These are phyloP conservation scores for Chrysemys picta DNA, from an alignment of 2,113 vertebrate genomes.

Conservation along the genomic window DNA sequence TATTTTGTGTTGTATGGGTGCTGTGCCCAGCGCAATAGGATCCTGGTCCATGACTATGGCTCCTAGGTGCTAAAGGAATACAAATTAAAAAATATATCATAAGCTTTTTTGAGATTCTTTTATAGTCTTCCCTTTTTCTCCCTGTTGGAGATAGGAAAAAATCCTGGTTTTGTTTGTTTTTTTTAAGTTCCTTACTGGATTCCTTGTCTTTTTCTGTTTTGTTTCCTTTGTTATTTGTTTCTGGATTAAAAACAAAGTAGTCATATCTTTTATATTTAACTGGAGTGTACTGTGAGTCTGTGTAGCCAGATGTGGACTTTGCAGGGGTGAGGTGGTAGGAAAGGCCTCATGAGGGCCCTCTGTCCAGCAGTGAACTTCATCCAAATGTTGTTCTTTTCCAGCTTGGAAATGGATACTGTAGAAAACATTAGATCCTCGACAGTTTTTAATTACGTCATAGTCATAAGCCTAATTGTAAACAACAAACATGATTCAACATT, in stretches of 20 bases:
- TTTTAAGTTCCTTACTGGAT: neutral
- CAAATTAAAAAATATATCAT: neutral
- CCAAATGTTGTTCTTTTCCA: neutral
- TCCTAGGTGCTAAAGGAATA: neutral
- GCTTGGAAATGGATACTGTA: neutral
- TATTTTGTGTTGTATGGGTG: neutral
- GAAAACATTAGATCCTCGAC: neutral
- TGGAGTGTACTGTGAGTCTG: neutral
- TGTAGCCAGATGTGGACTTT: neutral
- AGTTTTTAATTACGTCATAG: neutral
- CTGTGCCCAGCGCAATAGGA: rapidly evolving
- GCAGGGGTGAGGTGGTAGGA: neutral
- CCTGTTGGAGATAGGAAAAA: neutral
- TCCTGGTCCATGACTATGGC: neutral
- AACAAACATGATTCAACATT: neutral
- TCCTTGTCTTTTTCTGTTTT: neutral
- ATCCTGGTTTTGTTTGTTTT: too few species aligned
- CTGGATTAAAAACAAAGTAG: neutral
- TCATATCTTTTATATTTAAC: neutral
- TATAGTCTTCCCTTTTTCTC: neutral
- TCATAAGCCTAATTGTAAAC: neutral
- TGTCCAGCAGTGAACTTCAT: neutral
- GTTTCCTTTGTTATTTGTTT: neutral
- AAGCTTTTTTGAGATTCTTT: neutral
- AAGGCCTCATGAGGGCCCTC: neutral